These are phyloP conservation scores for Lepus europaeus DNA, from an alignment of 2,113 vertebrate genomes.

Conservation along the genomic window DNA sequence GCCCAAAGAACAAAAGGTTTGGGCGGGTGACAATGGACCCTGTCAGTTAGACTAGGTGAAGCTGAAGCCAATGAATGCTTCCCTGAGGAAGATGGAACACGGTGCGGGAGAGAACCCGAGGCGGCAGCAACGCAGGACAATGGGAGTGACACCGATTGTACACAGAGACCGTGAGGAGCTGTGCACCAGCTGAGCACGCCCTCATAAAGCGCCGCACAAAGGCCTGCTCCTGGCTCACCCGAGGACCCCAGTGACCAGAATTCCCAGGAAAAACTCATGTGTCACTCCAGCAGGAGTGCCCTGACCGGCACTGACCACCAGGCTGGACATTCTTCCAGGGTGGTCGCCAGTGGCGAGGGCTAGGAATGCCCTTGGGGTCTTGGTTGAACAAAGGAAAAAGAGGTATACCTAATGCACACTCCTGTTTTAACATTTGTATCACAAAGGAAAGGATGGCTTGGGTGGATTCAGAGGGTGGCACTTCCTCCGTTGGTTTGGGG, in stretches of 20 bases:
- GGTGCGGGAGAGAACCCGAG: conserved; percentile 12
- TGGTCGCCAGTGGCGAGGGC: background rate
- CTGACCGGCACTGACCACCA: too few relatives aligned
- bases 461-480: background rate
- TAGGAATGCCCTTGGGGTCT: background rate
- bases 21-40: conserved; percentile 80
- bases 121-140: conserved; percentile 55
- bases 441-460: conserved; percentile 16
- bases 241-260: background rate
- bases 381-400: conserved; percentile 1
- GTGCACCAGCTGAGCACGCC: background rate
- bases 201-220: conserved; percentile 51
- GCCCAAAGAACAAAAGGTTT: conserved; percentile 78
- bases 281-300: background rate
- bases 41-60: conserved; percentile 84
- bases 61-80: conserved; percentile 75
- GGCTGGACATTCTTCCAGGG: background rate
- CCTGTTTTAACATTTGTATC: conserved; percentile 23
- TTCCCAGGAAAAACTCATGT: background rate
- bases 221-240: background rate
- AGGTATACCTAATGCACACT: background rate
- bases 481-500: background rate
- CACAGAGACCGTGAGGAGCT: conserved; percentile 42
- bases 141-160: conserved; percentile 74
- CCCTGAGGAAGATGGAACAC: conserved; percentile 72